Evolutionary conservation across 2,888 invertebrate genomes (phyloP).

Genomic region (Oxytorus armatus): DNA sequence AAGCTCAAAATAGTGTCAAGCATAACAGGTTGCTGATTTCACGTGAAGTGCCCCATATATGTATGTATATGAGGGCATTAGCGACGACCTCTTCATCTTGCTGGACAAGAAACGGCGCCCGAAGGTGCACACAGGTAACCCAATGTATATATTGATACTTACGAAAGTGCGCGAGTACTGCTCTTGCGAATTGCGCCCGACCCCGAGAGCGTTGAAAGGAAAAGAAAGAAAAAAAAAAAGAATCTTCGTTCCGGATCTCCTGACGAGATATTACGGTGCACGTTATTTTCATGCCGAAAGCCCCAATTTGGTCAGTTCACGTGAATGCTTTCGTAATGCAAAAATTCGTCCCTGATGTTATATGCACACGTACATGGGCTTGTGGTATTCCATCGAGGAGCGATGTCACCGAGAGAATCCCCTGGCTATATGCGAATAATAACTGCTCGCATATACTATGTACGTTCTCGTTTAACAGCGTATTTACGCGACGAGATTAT

Average conservation of each 20-base stretch:
- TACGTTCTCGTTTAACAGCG: conserved; percentile 16
- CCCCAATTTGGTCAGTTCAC: conserved; percentile 54
- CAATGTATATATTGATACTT: not conserved
- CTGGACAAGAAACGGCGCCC: conserved; percentile 29
- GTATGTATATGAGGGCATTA: not conserved
- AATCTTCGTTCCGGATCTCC: conserved; percentile 42
- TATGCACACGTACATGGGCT: conserved; percentile 35
- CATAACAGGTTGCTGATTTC: too few relatives aligned
- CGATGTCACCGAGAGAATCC: conserved; percentile 41
- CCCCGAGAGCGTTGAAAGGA: conserved; percentile 15
- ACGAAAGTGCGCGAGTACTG: too few relatives aligned
- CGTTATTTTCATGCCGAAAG: conserved; percentile 38
- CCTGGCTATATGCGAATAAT: conserved; percentile 32
- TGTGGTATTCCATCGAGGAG: conserved; percentile 36
- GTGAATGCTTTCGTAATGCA: conserved; percentile 43
- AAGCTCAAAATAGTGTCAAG: too few relatives aligned
- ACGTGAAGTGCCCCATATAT: too few relatives aligned
- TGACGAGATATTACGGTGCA: conserved; percentile 41
- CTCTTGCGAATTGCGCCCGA: conserved; percentile 47
- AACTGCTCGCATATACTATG: not conserved
- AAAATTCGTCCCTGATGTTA: conserved; percentile 32
- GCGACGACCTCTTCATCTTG: conserved; percentile 10
- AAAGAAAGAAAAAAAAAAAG: conserved; percentile 32
- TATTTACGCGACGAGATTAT: conserved; percentile 40
- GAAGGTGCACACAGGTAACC: conserved; percentile 7